Percentiles rank a stretch among this genome's conserved stretches.
These are phyloP conservation scores for Orycteropus afer DNA, from an alignment of 2,113 vertebrate species.

Conservation along the genomic window DNA sequence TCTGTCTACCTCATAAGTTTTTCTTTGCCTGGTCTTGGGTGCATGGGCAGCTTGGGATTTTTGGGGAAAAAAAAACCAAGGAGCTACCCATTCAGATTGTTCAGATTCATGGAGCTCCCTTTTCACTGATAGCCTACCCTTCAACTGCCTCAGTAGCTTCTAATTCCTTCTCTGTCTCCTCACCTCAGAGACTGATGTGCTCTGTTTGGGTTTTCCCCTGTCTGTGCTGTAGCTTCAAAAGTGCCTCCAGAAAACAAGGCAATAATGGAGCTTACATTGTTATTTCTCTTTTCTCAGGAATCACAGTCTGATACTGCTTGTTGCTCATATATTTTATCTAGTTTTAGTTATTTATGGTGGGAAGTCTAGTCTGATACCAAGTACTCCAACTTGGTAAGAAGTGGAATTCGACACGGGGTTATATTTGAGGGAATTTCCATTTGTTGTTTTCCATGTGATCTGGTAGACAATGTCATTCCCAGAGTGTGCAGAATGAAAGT, in stretches of 20 bases:
- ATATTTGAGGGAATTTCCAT: too few species aligned
- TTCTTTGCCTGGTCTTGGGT: too few species aligned
- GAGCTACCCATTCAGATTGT: background rate
- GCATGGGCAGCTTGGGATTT: background rate
- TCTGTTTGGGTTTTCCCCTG: background rate
- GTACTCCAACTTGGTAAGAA: background rate
- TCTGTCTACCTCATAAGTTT: too few species aligned
- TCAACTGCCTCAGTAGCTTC: too few species aligned
- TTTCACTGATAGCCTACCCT: background rate
- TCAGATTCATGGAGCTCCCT: background rate
- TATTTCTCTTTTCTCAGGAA: background rate
- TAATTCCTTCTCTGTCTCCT: accelerated
- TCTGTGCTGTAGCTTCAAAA: too few species aligned
- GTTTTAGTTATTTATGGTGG: background rate
- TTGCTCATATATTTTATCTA: too few species aligned
- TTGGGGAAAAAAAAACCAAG: background rate
- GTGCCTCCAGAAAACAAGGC: background rate
- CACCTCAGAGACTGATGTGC: accelerated
- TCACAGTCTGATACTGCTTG: too few species aligned
- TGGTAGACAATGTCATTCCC: too few species aligned
- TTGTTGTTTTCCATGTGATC: background rate
- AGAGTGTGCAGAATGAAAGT: too few species aligned
- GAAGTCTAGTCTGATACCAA: background rate
- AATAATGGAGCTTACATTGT: accelerated
- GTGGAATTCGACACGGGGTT: background rate